Percentiles rank a stretch among this genome's conserved stretches.
These are phyloP conservation scores for Hipparchia sbordonii DNA, from an alignment of 2,888 invertebrate species.

Conservation along the genomic window DNA sequence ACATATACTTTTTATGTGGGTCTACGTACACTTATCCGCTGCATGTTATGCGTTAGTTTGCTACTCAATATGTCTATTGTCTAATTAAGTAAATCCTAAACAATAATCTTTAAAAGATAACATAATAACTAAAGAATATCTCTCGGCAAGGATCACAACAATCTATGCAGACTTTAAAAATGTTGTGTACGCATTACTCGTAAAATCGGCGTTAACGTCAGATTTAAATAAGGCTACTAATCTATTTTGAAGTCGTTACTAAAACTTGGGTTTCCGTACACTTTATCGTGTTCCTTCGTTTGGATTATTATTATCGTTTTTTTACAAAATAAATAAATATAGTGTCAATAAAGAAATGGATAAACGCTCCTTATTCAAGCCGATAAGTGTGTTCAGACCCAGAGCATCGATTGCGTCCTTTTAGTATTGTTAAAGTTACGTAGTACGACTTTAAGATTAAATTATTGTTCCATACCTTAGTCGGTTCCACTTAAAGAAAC, in stretches of 20 bases:
- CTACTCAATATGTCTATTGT: not conserved
- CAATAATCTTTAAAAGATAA: not conserved
- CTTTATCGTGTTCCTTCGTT: not conserved
- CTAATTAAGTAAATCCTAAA: not conserved
- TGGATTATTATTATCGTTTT: not conserved
- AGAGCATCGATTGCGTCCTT: conserved; percentile 7
- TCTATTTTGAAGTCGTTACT: too few relatives aligned
- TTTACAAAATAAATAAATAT: not conserved
- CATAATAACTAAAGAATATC: not conserved
- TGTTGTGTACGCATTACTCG: not conserved
- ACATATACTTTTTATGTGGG: not conserved
- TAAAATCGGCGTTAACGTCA: not conserved
- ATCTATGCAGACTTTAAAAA: not conserved
- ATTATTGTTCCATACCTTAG: not conserved
- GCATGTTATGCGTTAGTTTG: not conserved
- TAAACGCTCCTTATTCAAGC: not conserved
- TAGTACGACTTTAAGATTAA: not conserved
- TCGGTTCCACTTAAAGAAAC: not conserved
- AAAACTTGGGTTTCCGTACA: not conserved
- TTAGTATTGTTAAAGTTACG: not conserved
- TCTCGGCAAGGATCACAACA: not conserved
- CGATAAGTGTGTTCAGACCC: conserved; percentile 6
- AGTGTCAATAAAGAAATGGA: not conserved
- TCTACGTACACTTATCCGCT: conserved; percentile 9
- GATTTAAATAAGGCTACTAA: too few relatives aligned